A percentile compares a stretch with the other conserved stretches of the same genome.
These are phyloP conservation scores for Tauraco hartlaubi DNA, from an alignment of 2,797 vertebrate species.

Conservation along the genomic window DNA sequence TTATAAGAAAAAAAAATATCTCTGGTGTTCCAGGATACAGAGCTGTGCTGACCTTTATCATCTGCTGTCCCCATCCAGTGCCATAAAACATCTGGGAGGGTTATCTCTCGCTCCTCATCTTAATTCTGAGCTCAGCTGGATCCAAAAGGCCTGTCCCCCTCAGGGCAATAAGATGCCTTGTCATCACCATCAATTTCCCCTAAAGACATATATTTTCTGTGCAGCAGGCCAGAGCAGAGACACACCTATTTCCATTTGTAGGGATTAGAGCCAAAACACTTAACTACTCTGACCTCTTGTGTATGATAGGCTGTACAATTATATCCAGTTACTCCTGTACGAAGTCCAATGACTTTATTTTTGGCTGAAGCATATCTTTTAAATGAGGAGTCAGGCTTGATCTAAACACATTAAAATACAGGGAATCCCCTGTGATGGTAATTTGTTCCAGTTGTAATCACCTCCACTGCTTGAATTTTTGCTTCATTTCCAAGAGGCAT, in stretches of 20 bases:
- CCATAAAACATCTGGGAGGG: background rate
- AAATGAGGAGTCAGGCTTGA: conserved; percentile 25
- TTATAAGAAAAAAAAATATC: background rate
- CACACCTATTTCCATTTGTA: background rate
- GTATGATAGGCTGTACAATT: background rate
- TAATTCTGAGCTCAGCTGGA: background rate
- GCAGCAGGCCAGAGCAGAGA: background rate
- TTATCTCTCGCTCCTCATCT: background rate
- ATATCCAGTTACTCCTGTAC: background rate
- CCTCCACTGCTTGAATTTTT: background rate
- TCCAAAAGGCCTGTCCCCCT: background rate
- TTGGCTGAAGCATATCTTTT: conserved; percentile 28
- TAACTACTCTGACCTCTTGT: conserved; percentile 16
- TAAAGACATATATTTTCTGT: background rate
- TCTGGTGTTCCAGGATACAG: background rate
- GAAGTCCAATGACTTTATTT: background rate
- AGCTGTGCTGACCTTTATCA: background rate
- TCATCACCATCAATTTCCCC: background rate
- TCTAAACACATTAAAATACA: conserved; percentile 6
- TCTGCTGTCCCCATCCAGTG: background rate
- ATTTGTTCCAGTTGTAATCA: conserved; percentile 54
- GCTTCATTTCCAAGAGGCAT: background rate
- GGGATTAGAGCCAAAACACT: conserved; percentile 29
- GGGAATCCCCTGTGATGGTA: conserved; percentile 55
- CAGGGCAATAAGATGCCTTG: background rate